A percentile compares a stretch with the other conserved stretches of the same genome.
These are phyloP conservation scores for Lasioglossum malachurum DNA, from an alignment of 2,888 invertebrate genomes.

Conservation along the genomic window DNA sequence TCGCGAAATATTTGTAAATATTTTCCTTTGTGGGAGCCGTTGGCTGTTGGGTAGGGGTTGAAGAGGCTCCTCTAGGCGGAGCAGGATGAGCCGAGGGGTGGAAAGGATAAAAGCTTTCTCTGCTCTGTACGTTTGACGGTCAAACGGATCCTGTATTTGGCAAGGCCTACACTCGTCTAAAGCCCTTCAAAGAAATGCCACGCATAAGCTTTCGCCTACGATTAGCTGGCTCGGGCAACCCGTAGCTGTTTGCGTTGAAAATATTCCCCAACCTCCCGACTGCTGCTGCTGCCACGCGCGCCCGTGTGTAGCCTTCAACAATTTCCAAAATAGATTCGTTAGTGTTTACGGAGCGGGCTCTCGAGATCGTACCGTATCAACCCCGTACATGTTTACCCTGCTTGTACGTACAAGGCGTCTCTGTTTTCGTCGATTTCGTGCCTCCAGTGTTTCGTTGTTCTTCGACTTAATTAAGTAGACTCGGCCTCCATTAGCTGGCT, in stretches of 20 bases:
- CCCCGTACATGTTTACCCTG: conserved; percentile 25
- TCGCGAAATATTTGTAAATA: conserved; percentile 79
- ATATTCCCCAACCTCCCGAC: conserved; percentile 61
- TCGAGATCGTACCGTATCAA: conserved; percentile 45
- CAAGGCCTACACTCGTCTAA: conserved; percentile 73
- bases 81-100: conserved; percentile 75
- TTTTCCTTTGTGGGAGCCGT: conserved; percentile 64
- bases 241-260: conserved; percentile 76
- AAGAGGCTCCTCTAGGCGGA: conserved; percentile 71
- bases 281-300: neutral
- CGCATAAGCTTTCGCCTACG: conserved; percentile 75
- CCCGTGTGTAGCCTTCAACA: conserved; percentile 55
- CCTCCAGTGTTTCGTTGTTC: conserved; percentile 9
- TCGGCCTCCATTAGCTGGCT: neutral
- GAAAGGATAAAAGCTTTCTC: conserved; percentile 79
- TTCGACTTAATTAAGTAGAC: conserved; percentile 9
- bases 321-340: conserved; percentile 60
- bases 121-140: conserved; percentile 78
- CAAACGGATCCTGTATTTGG: conserved; percentile 81
- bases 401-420: neutral
- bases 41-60: conserved; percentile 56
- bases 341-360: conserved; percentile 55
- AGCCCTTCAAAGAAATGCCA: conserved; percentile 80
- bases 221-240: conserved; percentile 74
- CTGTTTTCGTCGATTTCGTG: conserved; percentile 11